phyloP scores from a whole-genome alignment of 2,113 vertebrate species.

The Bolborhynchus lineola region DNA sequence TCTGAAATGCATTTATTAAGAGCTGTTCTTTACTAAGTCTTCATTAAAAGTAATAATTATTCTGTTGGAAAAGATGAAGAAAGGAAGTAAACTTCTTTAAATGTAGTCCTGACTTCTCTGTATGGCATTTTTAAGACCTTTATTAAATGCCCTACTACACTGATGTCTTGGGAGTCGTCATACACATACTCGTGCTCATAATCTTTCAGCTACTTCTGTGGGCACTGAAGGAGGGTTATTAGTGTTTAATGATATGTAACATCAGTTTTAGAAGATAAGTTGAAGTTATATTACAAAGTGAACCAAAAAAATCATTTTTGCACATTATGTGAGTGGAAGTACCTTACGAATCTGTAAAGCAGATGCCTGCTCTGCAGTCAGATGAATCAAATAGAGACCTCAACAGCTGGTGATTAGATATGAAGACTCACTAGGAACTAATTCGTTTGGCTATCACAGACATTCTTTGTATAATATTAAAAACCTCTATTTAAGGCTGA shows the following conservation, averaged over 20 bases:
- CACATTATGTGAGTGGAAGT: neutral
- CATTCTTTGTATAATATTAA: constrained; percentile 13
- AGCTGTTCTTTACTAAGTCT: neutral
- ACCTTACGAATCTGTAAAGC: neutral
- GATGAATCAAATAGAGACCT: neutral
- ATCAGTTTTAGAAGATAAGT: neutral
- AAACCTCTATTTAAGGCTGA: neutral
- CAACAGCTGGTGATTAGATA: neutral
- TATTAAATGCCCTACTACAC: neutral
- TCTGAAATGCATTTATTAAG: neutral
- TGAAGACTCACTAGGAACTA: neutral
- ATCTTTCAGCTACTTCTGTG: neutral
- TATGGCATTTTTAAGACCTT: neutral
- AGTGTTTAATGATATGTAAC: neutral
- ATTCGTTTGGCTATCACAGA: neutral
- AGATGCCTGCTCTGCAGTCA: neutral
- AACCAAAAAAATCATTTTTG: neutral
- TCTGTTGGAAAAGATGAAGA: neutral
- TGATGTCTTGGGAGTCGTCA: neutral
- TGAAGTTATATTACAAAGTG: neutral
- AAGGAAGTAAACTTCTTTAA: neutral
- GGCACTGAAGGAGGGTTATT: neutral
- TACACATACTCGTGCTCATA: neutral
- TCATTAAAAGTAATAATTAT: neutral
- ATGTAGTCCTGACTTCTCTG: neutral